Evolutionary conservation across 2,113 vertebrate genomes (phyloP), one percentile per base, ranked within the genome.

Genomic region (Eubucco bourcierii): DNA sequence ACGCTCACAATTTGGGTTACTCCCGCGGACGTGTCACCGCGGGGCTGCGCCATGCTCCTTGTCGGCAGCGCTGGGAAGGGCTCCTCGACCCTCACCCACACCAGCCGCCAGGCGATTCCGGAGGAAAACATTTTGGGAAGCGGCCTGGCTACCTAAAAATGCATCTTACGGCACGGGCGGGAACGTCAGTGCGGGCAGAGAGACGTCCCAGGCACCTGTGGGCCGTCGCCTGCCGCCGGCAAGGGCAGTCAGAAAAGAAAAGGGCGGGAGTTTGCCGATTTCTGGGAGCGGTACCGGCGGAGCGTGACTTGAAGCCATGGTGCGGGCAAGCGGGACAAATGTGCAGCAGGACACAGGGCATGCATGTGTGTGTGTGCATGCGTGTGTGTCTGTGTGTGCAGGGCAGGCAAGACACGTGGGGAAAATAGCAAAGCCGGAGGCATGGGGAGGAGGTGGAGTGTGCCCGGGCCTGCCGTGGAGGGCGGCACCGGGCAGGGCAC

Each of bases 201-300:
- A 3, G 1, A 15, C 81, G 68, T 71, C 65, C 80, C 7, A 1
- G 64, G 63, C 70, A 65, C 1, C 7, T 3, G 60, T 8, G 8
- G 16, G 58, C 21, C 31, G 4, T 27, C 28, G 64, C 7, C 8
- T 18, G 46, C 79, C 29, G 12, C 33, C 16, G 4, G 81, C 9
- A 23, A 78, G 55, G 67, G 79, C 64, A 34, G 37, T 21, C 63
- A 50, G 93, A 68, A 90, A 84, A 93, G 76, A 87, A 94, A 94
- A 91, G 64, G 82, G 84, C 41, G 72, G 71, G 76, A 88, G 67
- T 13, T 50, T 20, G 84, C 33, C 1, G 83, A 52, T 56, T 52
- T 64, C 71, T 71, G 67, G 50, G 75, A 84, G 61, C 47, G 8
- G 29, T 25, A 81, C 39, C 21, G 74, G 46, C 10, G 0, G 46